These are phyloP conservation scores for Mesorhabditis spiculigera DNA, from an alignment of 2,888 invertebrate species.

Conservation along the genomic window DNA sequence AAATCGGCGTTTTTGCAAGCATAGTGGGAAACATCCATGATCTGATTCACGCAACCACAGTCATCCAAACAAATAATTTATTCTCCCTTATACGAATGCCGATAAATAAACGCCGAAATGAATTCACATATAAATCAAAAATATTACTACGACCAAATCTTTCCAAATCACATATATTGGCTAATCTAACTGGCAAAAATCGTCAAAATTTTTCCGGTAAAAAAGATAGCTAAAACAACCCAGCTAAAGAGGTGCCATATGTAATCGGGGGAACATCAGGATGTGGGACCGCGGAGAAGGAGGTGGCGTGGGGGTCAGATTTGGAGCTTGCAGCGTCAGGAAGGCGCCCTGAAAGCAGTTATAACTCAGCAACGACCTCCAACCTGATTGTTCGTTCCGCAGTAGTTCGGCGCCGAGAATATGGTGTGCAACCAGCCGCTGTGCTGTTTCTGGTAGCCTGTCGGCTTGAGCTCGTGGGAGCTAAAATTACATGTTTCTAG, in stretches of 20 bases:
- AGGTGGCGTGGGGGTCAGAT: conserved; percentile 83
- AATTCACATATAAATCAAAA: too few relatives aligned
- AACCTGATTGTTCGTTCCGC: too few relatives aligned
- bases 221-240: conserved; percentile 19
- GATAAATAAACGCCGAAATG: too few relatives aligned
- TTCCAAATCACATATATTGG: too few relatives aligned
- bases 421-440: conserved; percentile 90
- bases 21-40: too few relatives aligned
- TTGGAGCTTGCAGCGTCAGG: conserved; percentile 62
- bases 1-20: too few relatives aligned
- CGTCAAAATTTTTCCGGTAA: background rate
- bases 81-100: too few relatives aligned
- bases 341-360: conserved; percentile 1
- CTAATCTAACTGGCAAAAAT: too few relatives aligned
- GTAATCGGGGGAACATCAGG: conserved; percentile 54
- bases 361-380: too few relatives aligned
- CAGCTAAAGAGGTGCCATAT: conserved; percentile 44
- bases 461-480: conserved; percentile 93
- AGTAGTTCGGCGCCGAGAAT: conserved; percentile 98
- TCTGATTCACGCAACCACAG: too few relatives aligned
- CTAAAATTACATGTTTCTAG: conserved; percentile 59
- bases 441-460: conserved; percentile 90
- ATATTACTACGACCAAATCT: too few relatives aligned
- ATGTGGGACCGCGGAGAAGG: conserved; percentile 82
- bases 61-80: too few relatives aligned